Evolutionary conservation across 64 coral and sea anemone species (phyloP).

Genomic region (Pocillopora damicornis): DNA sequence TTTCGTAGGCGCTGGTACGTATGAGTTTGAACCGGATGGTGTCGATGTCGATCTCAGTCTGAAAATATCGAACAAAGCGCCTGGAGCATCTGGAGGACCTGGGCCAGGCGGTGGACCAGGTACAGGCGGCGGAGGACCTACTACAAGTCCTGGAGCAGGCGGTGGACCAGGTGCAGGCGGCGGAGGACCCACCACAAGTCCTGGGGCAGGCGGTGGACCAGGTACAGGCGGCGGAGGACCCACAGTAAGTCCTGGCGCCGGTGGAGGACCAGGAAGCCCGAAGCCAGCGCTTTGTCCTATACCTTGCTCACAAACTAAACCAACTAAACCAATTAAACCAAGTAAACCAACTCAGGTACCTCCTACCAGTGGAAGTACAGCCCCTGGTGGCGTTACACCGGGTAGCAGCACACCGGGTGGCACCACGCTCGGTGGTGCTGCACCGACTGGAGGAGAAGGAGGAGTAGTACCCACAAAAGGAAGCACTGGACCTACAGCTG

Average conservation of each 20-base stretch:
- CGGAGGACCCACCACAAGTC: not conserved
- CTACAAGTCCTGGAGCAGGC: not conserved
- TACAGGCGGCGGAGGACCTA: not conserved
- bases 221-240: not conserved
- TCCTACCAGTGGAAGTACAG: not conserved
- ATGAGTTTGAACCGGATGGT: constrained; percentile 38
- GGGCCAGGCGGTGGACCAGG: constrained; percentile 2
- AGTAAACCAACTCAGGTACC: not conserved
- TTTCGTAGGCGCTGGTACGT: constrained; percentile 32
- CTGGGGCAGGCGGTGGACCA: constrained; percentile 1
- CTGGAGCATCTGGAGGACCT: not conserved
- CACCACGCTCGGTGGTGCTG: not conserved
- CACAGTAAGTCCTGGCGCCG: not conserved
- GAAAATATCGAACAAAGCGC: constrained; percentile 19
- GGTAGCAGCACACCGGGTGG: not conserved
- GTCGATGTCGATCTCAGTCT: constrained; percentile 38
- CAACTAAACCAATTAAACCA: not conserved
- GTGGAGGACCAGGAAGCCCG: not conserved
- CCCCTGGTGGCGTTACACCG: not conserved
- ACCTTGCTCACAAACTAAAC: not conserved
- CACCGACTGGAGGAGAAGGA: not conserved
- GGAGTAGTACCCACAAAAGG: not conserved
- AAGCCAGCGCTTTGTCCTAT: constrained; percentile 16
- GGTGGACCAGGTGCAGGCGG: not conserved
- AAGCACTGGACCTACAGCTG: not conserved